phyloP scores from a whole-genome alignment of 1,140 invertebrate species.

The Anastrepha ludens region DNA sequence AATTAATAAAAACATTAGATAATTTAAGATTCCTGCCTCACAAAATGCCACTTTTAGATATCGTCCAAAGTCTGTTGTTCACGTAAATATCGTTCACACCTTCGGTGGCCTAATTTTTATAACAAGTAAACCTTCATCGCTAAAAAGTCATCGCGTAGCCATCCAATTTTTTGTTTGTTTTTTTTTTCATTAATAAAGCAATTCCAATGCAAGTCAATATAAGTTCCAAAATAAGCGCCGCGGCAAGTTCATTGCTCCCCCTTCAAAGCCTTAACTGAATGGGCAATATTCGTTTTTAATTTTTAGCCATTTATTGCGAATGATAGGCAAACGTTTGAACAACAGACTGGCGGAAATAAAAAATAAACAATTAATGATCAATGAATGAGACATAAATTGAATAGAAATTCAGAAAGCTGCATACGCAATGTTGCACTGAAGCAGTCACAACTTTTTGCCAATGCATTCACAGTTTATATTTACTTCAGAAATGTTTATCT shows the following conservation, averaged over 20 bases:
- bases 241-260: background rate
- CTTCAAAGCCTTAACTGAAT: background rate
- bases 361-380: background rate
- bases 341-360: background rate
- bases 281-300: background rate
- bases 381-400: background rate
- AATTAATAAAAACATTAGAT: too few species aligned
- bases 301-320: background rate
- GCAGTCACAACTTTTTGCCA: background rate
- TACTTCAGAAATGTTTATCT: background rate
- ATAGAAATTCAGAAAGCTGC: background rate
- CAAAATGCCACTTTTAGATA: too few species aligned
- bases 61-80: too few species aligned
- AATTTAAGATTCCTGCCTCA: too few species aligned
- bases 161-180: too few species aligned
- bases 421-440: background rate
- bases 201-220: too few species aligned
- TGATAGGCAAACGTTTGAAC: background rate
- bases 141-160: too few species aligned
- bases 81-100: too few species aligned
- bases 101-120: too few species aligned
- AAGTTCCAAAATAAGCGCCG: background rate
- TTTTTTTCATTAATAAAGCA: too few species aligned
- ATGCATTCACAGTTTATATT: background rate
- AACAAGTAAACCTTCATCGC: too few species aligned